These are phyloP conservation scores for Larimichthys crocea DNA, from an alignment of 2,113 vertebrate species.

Conservation along the genomic window DNA sequence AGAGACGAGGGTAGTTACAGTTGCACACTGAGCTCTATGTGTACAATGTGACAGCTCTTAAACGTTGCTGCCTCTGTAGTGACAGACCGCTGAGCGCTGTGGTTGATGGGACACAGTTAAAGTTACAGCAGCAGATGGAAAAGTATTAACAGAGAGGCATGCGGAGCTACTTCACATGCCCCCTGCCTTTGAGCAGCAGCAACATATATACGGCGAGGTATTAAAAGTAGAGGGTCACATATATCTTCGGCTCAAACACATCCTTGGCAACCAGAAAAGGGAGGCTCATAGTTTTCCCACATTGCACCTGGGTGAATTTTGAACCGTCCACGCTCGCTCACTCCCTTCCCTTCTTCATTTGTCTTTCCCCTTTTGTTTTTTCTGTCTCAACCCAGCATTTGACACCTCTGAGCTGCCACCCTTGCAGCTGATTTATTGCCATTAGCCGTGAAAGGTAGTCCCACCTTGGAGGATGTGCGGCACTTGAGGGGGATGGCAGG, in stretches of 20 bases:
- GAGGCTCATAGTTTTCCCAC: constrained; percentile 64
- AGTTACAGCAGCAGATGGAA: constrained; percentile 78
- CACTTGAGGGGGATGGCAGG: constrained; percentile 44
- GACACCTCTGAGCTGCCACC: constrained; percentile 64
- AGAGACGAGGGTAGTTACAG: constrained; percentile 23
- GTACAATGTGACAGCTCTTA: constrained; percentile 58
- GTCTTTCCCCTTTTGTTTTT: constrained; percentile 33
- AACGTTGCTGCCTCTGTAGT: constrained; percentile 49
- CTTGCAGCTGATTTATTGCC: constrained; percentile 67
- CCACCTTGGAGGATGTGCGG: constrained; percentile 57
- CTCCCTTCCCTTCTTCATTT: constrained; percentile 33
- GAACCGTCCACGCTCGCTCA: not conserved
- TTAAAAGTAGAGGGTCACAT: constrained; percentile 62
- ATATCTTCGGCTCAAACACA: constrained; percentile 64
- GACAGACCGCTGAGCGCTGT: constrained; percentile 66
- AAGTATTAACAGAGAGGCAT: constrained; percentile 61
- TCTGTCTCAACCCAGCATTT: constrained; percentile 12
- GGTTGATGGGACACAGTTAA: constrained; percentile 73
- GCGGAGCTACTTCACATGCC: constrained; percentile 59
- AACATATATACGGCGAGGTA: constrained; percentile 55
- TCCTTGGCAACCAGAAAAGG: constrained; percentile 57
- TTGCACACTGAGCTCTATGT: constrained; percentile 37
- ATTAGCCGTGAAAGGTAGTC: constrained; percentile 47
- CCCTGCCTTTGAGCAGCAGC: constrained; percentile 47
- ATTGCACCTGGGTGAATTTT: constrained; percentile 47